A percentile compares a stretch with the other conserved stretches of the same genome.
Evolutionary conservation across 2,888 invertebrate species (phyloP).

Genomic region (Chrysolina americana): DNA sequence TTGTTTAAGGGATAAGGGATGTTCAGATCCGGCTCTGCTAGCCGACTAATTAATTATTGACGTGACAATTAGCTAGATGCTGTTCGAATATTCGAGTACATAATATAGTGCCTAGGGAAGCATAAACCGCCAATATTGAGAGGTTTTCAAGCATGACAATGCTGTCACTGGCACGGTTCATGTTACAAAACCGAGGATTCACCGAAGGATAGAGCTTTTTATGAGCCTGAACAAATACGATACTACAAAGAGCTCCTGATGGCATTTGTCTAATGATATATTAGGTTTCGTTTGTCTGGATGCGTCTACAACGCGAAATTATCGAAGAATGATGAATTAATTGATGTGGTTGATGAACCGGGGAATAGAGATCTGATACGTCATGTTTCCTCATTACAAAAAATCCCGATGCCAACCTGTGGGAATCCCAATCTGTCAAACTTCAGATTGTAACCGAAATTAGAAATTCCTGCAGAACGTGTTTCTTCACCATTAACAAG

Average conservation of each 20-base stretch:
- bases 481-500: too few relatives aligned
- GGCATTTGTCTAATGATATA: constrained; percentile 4
- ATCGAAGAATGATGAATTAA: neutral
- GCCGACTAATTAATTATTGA: constrained; percentile 51
- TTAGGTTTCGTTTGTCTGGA: neutral
- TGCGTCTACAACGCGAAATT: neutral
- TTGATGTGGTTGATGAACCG: neutral
- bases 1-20: too few relatives aligned
- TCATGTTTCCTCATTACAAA: neutral
- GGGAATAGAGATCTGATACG: neutral
- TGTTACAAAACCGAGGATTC: constrained; percentile 31
- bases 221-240: neutral
- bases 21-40: constrained; percentile 26
- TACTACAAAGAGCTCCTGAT: neutral
- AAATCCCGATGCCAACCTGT: too few relatives aligned
- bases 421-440: too few relatives aligned
- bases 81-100: constrained; percentile 43
- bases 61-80: constrained; percentile 50
- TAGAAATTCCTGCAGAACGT: too few relatives aligned
- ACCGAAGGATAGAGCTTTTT: constrained; percentile 26
- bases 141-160: constrained; percentile 38
- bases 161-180: constrained; percentile 33
- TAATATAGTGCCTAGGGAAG: constrained; percentile 41
- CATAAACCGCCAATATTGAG: constrained; percentile 34
- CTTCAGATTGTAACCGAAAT: too few relatives aligned